Percentiles rank a stretch among this genome's conserved stretches.
phyloP scores from a whole-genome alignment of 2,113 vertebrate species.

The Machaerirhynchus nigripectus region DNA sequence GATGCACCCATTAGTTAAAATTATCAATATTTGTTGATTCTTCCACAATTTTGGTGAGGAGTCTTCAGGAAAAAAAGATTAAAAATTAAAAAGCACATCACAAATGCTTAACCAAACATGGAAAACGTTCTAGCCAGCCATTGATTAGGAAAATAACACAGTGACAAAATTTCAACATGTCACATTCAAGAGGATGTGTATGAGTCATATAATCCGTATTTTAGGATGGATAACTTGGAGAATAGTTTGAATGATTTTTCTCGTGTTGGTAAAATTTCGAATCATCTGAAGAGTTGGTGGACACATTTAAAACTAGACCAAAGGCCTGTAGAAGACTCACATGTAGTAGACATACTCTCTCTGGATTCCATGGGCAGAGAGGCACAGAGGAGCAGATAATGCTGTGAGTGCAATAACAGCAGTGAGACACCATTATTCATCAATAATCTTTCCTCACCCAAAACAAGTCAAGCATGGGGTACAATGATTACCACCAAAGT shows the following conservation, averaged over 20 bases:
- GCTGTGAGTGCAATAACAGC: rapidly evolving
- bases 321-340: rapidly evolving
- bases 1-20: neutral
- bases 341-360: neutral
- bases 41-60: neutral
- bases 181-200: neutral
- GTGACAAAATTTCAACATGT: neutral
- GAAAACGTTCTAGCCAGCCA: neutral
- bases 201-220: neutral
- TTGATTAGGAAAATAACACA: neutral
- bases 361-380: neutral
- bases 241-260: neutral
- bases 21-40: neutral
- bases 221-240: neutral
- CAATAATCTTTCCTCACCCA: neutral
- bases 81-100: neutral
- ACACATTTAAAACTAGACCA: neutral
- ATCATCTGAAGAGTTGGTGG: neutral
- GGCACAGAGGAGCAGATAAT: neutral
- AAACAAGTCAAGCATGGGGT: neutral
- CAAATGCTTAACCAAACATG: neutral
- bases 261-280: neutral
- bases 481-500: neutral
- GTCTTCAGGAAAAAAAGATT: neutral
- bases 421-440: neutral